Evolutionary conservation across 2,113 vertebrate species (phyloP), one percentile per base, ranked within the genome.

Genomic region (Limanda limanda): DNA sequence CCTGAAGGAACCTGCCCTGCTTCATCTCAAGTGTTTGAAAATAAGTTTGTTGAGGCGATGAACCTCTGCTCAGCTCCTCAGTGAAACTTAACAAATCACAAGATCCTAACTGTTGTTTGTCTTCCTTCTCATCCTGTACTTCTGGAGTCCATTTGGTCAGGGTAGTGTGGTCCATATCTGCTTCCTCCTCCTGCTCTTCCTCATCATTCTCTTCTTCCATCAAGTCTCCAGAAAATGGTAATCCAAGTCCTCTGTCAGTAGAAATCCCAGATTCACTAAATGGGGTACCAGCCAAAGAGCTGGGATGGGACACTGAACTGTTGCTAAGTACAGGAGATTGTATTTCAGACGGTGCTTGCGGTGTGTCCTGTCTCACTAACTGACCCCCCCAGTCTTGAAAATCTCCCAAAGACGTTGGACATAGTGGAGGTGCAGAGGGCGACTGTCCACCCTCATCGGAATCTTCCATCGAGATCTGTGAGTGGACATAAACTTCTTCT

Each of bases 381-480:
- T 82, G 72, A 60, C 48, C 74, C 2, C 81, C 76, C 90, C 87
- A 91, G 1, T 55, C 69, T 35, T 87, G 77, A 51, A 88, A 70
- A 40, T 86, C 54, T 1, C 68, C 68, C 77, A 90, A 47, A 24
- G 87, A 85, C 15, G 82, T 54, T 11, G 83, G 74, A 40, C 85
- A 81, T 12, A 62, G 65, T 60, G 75, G 69, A 58, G 81, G 68
- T 54, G 85, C 91, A 6, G 69, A 63, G 3, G 91, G 90, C 12
- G 90, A 88, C 84, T 88, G 92, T 75, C 56, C 92, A 78, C 82
- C 94, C 64, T 87, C 94, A 58, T 91, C 90, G 58, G 94, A 92
- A 66, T 91, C 89, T 63, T 89, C 92, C 78, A 92, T 83, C 15
- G 93, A 94, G 65, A 93, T 84, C 77, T 95, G 92, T 81, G 92